Base-by-base conservation (phyloP, 2,888 invertebrate genomes). In the Acleris laterana region DNA sequence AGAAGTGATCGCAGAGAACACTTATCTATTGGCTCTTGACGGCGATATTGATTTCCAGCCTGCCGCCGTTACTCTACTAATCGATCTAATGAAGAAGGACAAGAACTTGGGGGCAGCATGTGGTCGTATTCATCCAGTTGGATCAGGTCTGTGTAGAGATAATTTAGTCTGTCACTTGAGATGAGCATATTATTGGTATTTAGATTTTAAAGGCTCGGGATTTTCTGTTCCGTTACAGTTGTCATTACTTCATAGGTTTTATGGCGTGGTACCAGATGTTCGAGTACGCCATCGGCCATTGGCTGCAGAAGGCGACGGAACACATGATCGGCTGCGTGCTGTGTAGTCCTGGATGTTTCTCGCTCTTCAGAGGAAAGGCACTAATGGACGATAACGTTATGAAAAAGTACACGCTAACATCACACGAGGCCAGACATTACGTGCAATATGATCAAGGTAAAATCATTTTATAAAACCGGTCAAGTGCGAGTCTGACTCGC, bases 341-440 rank as follows among this genome's bases (percentile, higher is more conserved):
- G 20, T 98, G 98, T 83, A 97, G 97, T 82, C 98, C 98, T 6
- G 98, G 98, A 4, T 98, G 98, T 86, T 98, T 98, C 89, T 98
- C 98, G 0, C 92, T 98, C 44, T 98, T 98, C 84, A 93, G 98
- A 70, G 98, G 96, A 5, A 96, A 96, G 71, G 97, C 97, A 3
- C 93, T 98, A 25, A 98, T 98, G 97, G 97, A 97, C 75, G 96
- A 97, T 82, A 97, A 97, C 79, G 97, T 98, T 0, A 96, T 98
- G 96, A 95, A 95, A 76, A 97, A 95, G 79, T 98, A 98, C 81
- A 98, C 98, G 0, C 95, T 96, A 0, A 95, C 95, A 70, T 94
- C 96, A 0, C 93, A 94, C 66, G 96, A 97, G 79, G 96, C 98
- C 0, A 93, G 95, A 70, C 97, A 98, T 88, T 97, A 95, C 78